Percentiles rank a stretch among this genome's conserved stretches.
phyloP scores from a whole-genome alignment of 1,140 invertebrate species.

The Drosophila quadrilineata region DNA sequence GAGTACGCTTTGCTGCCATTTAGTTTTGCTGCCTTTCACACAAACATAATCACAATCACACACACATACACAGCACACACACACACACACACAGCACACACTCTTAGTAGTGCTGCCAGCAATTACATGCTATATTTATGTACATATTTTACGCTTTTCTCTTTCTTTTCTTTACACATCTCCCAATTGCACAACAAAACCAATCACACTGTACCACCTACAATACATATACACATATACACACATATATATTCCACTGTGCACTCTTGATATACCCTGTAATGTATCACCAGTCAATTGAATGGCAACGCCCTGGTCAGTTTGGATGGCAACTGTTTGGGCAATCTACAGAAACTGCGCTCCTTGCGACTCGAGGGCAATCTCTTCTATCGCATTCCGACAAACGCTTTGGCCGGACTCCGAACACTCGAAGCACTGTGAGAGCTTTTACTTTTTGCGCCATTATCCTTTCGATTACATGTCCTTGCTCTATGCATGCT shows the following conservation, averaged over 20 bases:
- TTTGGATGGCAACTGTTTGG: slow-evolving; percentile 83
- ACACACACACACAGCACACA: slow-evolving; percentile 6
- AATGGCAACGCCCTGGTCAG: slow-evolving; percentile 86
- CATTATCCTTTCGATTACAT: not conserved
- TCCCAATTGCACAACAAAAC: slow-evolving; percentile 48
- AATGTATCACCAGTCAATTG: slow-evolving; percentile 83
- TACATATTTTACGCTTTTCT: slow-evolving; percentile 53
- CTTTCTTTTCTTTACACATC: slow-evolving; percentile 47
- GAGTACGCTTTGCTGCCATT: slow-evolving; percentile 37
- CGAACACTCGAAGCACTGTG: slow-evolving; percentile 85
- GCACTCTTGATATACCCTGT: not conserved
- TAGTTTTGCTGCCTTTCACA: slow-evolving; percentile 37
- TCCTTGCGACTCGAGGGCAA: slow-evolving; percentile 87
- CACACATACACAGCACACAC: slow-evolving; percentile 34
- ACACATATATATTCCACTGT: slow-evolving; percentile 9
- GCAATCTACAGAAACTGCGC: slow-evolving; percentile 83
- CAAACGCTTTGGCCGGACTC: slow-evolving; percentile 84
- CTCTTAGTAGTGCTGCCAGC: slow-evolving; percentile 19
- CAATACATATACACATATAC: slow-evolving; percentile 1
- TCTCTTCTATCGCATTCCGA: slow-evolving; percentile 84
- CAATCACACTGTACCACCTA: too few relatives aligned
- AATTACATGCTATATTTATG: slow-evolving; percentile 70
- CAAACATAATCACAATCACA: slow-evolving; percentile 26
- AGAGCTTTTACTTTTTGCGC: slow-evolving; percentile 81
- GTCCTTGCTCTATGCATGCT: not conserved